Base-by-base conservation (phyloP, 2,888 invertebrate genomes). In the Nymphalis c-album region DNA sequence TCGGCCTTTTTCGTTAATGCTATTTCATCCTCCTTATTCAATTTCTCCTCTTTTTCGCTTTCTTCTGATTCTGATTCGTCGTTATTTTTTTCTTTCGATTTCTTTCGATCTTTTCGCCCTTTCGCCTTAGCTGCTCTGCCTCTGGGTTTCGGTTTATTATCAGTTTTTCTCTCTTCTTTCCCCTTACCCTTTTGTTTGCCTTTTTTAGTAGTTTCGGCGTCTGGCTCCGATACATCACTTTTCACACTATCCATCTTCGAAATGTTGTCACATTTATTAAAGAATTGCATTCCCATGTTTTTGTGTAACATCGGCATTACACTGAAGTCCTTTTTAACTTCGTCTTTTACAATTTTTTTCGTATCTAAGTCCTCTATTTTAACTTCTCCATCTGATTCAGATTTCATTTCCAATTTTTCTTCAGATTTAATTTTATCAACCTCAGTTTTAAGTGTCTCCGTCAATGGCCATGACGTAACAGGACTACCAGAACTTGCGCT, bases 1-100 rank as follows among this genome's bases (percentile, higher is more conserved):
- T 96, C 96, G 75, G 96, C 96, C 82, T 96, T 95, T 82, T 95
- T 95, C 0, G 91, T 86, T 73, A 93, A 84, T 47, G 90, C 92
- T 73, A 93, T 85, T 77, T 90, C 90, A 81, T 94, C 93, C 80
- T 94, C 94, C 71, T 93, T 87, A 69, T 93, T 93, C 63, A 94
- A 92, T 77, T 94, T 94, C 51, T 94, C 93, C 70, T 93, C 93
- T 75, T 93, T 93, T 63, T 93, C 93, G 76, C 90, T 92, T 48
- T 93, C 93, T 71, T 93, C 92, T 0, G 93, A 93, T 67, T 93
- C 85, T 0, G 87, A 85, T n/a, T 93, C 89, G 3, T 93, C 93
- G 50, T 93, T 93, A 67, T 93, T 93, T 78, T 94, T 87, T 61
- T 90, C 88, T 73, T 92, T 90, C 0, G 90, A 88, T n/a, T 85